These are phyloP conservation scores for Mus minutoides DNA, from an alignment of 2,797 vertebrate species.

Conservation along the genomic window DNA sequence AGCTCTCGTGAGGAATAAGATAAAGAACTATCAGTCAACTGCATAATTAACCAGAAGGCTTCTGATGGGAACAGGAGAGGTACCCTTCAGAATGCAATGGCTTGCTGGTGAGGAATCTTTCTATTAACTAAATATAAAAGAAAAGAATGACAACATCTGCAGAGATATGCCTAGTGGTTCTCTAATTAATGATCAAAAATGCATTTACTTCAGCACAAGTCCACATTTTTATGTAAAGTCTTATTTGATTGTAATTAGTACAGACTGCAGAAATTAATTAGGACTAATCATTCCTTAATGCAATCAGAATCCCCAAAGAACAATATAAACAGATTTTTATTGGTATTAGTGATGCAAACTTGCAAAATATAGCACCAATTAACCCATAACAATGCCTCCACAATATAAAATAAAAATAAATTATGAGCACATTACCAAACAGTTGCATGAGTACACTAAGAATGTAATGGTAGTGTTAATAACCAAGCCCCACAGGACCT, in stretches of 20 bases:
- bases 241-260: slow-evolving; percentile 89
- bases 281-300: slow-evolving; percentile 86
- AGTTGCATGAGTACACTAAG: slow-evolving; percentile 69
- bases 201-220: slow-evolving; percentile 84
- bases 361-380: slow-evolving; percentile 81
- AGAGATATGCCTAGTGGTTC: slow-evolving; percentile 77
- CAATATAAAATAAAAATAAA: slow-evolving; percentile 82
- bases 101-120: slow-evolving; percentile 66
- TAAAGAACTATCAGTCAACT: slow-evolving; percentile 53
- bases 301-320: slow-evolving; percentile 86
- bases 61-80: slow-evolving; percentile 34
- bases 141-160: slow-evolving; percentile 74
- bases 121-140: slow-evolving; percentile 61
- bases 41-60: slow-evolving; percentile 64
- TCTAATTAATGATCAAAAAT: slow-evolving; percentile 87
- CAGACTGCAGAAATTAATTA: slow-evolving; percentile 87
- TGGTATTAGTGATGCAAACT: slow-evolving; percentile 81
- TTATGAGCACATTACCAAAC: slow-evolving; percentile 63
- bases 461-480: slow-evolving; percentile 69
- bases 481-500: slow-evolving; percentile 37
- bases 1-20: slow-evolving; percentile 54
- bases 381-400: slow-evolving; percentile 79
- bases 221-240: slow-evolving; percentile 84
- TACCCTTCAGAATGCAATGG: background rate
- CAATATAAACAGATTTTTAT: slow-evolving; percentile 84